phyloP scores from a whole-genome alignment of 2,113 vertebrate genomes.

The Scomber scombrus region DNA sequence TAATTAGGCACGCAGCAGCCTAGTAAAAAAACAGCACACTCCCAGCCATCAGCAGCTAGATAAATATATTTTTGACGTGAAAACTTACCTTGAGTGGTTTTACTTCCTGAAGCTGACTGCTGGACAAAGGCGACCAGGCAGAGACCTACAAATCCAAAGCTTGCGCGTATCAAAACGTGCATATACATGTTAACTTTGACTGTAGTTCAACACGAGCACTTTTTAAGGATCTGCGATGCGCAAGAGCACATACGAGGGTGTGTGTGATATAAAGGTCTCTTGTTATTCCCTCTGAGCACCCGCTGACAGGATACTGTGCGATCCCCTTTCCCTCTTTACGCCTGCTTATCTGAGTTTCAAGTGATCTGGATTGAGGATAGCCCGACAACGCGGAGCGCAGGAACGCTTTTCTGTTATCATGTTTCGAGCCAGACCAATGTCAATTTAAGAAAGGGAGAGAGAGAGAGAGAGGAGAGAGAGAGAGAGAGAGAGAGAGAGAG shows the following conservation, averaged over 20 bases:
- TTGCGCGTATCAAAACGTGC: slow-evolving; percentile 88
- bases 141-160: slow-evolving; percentile 89
- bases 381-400: slow-evolving; percentile 75
- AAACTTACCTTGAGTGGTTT: slow-evolving; percentile 93
- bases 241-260: slow-evolving; percentile 53
- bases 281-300: slow-evolving; percentile 62
- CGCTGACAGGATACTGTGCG: slow-evolving; percentile 62
- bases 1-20: slow-evolving; percentile 1
- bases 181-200: slow-evolving; percentile 81
- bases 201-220: slow-evolving; percentile 66
- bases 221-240: slow-evolving; percentile 59
- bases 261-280: slow-evolving; percentile 58
- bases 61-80: slow-evolving; percentile 41
- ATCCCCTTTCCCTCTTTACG: slow-evolving; percentile 41
- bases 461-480: slow-evolving; percentile 81
- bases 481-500: slow-evolving; percentile 84
- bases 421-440: slow-evolving; percentile 83
- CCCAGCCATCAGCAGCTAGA: neutral
- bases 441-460: slow-evolving; percentile 84
- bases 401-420: slow-evolving; percentile 83
- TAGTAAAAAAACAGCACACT: neutral
- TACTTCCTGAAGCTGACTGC: slow-evolving; percentile 89
- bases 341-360: slow-evolving; percentile 72
- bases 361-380: slow-evolving; percentile 73
- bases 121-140: slow-evolving; percentile 91